Percentiles rank a stretch among this genome's conserved stretches.
phyloP scores from a whole-genome alignment of 2,797 vertebrate genomes.

The Anas acuta region DNA sequence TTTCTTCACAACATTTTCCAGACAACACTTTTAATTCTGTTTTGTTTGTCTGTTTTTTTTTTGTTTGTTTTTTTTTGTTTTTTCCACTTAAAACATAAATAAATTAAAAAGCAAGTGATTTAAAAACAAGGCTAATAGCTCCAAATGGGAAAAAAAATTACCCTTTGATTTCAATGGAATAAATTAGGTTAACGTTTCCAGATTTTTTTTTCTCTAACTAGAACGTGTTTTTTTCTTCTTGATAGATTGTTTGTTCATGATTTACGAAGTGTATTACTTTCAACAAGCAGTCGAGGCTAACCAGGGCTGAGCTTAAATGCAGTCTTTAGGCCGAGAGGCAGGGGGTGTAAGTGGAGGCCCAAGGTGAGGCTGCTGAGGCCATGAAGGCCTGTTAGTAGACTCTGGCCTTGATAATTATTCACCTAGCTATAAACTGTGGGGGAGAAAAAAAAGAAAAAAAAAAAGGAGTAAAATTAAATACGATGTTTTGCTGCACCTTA shows the following conservation, averaged over 20 bases:
- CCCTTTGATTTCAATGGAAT: not conserved
- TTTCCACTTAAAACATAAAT: not conserved
- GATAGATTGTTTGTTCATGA: not conserved
- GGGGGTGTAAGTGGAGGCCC: not conserved
- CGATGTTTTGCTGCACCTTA: not conserved
- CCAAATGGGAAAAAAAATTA: not conserved
- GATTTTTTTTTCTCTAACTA: not conserved
- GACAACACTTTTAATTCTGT: not conserved
- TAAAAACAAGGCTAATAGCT: not conserved
- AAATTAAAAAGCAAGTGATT: not conserved
- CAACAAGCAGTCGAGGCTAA: rapidly evolving
- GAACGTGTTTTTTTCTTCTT: not conserved
- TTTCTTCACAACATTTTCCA: not conserved
- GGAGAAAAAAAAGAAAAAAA: not conserved
- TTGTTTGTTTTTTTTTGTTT: rapidly evolving
- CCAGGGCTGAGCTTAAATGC: not conserved
- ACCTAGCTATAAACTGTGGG: not conserved
- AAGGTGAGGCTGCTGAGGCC: not conserved
- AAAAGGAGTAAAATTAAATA: not conserved
- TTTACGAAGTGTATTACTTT: not conserved
- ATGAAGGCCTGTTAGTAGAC: not conserved
- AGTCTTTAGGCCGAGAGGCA: not conserved
- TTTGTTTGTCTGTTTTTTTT: not conserved
- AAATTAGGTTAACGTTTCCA: not conserved
- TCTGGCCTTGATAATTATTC: not conserved